phyloP scores from a whole-genome alignment of 2,113 vertebrate genomes.

The Tylochromis polylepis region DNA sequence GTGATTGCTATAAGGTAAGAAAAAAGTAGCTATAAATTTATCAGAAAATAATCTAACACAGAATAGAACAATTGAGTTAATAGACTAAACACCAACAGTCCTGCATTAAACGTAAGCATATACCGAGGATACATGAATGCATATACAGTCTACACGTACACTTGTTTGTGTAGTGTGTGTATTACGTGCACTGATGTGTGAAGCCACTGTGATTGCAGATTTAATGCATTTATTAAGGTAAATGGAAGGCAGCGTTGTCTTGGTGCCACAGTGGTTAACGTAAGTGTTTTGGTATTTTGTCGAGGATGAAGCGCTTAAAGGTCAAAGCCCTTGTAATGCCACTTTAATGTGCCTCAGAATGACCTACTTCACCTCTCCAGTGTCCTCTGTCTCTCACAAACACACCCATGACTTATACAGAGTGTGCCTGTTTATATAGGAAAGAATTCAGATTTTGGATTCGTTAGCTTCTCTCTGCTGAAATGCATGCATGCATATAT shows the following conservation, averaged over 20 bases:
- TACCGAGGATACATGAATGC: background rate
- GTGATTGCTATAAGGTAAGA: background rate
- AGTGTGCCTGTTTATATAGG: background rate
- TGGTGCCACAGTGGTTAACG: constrained; percentile 32
- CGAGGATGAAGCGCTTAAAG: constrained; percentile 35
- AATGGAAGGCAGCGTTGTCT: background rate
- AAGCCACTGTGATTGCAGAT: background rate
- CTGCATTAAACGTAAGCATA: background rate
- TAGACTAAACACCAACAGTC: background rate
- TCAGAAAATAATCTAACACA: background rate
- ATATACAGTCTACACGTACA: background rate
- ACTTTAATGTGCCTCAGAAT: constrained; percentile 16
- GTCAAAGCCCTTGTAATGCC: constrained; percentile 15
- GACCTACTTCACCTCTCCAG: constrained; percentile 1
- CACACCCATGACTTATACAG: background rate
- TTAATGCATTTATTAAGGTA: constrained; percentile 21
- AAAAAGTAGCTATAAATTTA: background rate
- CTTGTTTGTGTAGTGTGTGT: background rate
- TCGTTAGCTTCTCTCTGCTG: background rate
- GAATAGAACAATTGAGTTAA: background rate
- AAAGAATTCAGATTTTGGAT: background rate
- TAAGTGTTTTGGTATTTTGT: constrained; percentile 39
- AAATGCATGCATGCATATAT: background rate
- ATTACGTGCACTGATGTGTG: background rate
- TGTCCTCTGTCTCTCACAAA: background rate